Conservation (phyloP, 2,113 vertebrate genomes). For the Neolamprologus cancellatus region DNA sequence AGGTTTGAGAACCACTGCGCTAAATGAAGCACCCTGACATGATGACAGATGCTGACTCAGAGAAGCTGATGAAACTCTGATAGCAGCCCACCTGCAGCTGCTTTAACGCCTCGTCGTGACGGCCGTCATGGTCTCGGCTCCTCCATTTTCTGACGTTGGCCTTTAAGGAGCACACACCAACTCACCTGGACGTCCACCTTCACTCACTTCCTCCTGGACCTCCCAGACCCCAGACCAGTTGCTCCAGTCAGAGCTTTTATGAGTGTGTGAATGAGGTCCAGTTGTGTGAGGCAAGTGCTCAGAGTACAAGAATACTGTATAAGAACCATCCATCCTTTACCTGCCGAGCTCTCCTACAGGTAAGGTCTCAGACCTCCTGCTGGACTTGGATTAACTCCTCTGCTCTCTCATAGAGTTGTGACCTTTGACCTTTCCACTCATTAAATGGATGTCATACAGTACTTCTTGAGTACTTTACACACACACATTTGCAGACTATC, state of each 20-base stretch:
- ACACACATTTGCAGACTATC: neutral
- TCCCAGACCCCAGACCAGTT: neutral
- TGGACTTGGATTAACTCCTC: neutral
- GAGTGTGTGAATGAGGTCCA: neutral
- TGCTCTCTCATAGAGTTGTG: neutral
- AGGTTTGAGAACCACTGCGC: neutral
- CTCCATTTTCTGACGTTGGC: fast-evolving
- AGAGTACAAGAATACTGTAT: neutral
- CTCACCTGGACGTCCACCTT: fast-evolving
- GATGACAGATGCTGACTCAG: neutral
- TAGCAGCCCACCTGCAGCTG: neutral
- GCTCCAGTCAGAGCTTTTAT: neutral
- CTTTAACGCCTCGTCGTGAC: fast-evolving
- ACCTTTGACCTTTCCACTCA: neutral
- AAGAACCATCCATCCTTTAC: neutral
- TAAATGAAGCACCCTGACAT: neutral
- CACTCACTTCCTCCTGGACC: neutral
- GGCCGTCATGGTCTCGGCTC: neutral
- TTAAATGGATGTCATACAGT: neutral
- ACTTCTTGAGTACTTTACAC: neutral
- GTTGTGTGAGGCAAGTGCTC: neutral
- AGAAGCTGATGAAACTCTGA: neutral
- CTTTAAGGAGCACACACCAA: neutral
- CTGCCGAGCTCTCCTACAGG: neutral
- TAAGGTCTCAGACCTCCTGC: neutral